Percentiles rank a stretch among this genome's conserved stretches.
These are phyloP conservation scores for Drosophila borealis DNA, from an alignment of 2,888 invertebrate genomes.

Conservation along the genomic window DNA sequence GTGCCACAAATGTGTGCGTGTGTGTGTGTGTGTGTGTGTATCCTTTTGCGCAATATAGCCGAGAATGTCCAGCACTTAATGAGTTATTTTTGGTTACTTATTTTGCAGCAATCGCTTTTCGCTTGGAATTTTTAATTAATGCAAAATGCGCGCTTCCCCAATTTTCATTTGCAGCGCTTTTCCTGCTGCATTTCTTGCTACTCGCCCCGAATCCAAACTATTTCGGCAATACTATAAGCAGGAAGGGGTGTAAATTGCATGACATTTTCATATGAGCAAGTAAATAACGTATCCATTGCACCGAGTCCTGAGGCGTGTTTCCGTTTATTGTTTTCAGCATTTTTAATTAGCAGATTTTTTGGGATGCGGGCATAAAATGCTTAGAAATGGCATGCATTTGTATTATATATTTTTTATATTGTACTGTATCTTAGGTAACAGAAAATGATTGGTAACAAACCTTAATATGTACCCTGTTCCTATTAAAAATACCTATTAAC, in stretches of 20 bases:
- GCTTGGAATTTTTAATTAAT: conserved; percentile 81
- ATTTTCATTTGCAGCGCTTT: conserved; percentile 49
- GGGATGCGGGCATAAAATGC: background rate
- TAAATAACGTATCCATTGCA: conserved; percentile 13
- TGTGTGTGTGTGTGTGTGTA: conserved; percentile 18
- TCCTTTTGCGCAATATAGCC: conserved; percentile 54
- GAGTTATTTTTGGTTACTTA: conserved; percentile 77
- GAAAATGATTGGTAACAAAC: no score
- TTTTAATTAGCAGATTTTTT: conserved; percentile 55
- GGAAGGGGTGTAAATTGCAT: conserved; percentile 54
- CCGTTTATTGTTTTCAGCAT: conserved; percentile 22
- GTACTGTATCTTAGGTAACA: no score
- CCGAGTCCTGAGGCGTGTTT: conserved; percentile 33
- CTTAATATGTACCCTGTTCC: no score
- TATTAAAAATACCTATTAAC: no score
- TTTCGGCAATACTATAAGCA: conserved; percentile 15
- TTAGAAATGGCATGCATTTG: background rate
- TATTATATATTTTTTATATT: background rate
- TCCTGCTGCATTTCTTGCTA: conserved; percentile 42
- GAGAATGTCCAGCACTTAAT: conserved; percentile 82
- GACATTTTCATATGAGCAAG: conserved; percentile 57
- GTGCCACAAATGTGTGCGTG: conserved; percentile 19
- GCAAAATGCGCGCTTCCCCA: conserved; percentile 54
- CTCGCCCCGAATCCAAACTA: conserved; percentile 40
- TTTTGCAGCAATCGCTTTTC: conserved; percentile 62